Base-by-base conservation (phyloP, 2,113 vertebrate species). In the Bambusicola thoracicus region DNA sequence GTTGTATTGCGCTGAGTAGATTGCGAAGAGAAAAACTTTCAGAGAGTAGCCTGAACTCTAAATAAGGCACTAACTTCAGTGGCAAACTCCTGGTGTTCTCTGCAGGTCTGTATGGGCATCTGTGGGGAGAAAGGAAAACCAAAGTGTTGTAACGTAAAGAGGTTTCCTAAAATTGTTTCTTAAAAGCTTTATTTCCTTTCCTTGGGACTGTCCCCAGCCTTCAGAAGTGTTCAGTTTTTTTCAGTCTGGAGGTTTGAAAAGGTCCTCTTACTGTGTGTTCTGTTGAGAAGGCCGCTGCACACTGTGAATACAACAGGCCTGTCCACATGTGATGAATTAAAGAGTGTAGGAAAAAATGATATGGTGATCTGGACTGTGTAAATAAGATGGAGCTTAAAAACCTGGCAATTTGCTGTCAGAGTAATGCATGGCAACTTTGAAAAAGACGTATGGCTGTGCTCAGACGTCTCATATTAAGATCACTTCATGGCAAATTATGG, bases 381-480 rank as follows among this genome's bases (percentile, higher is more conserved):
- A 53, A 7, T 88, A 11, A 61, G 36, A 32, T 40, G 43, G 43
- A 53, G 5, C 68, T 82, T 73, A 69, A 80, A 80, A 78, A 87
- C 41, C 73, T 77, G 29, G 34, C 73, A 30, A 51, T 48, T 7
- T 73, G 11, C 62, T 89, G 62, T 3, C 32, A 22, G 27, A 11
- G 4, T 59, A 53, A 73, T 58, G 11, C 53, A 29, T 46, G 69
- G 46, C 44, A 70, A 0, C 65, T 73, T 27, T 63, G 51, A 81
- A 41, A 51, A 63, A 76, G 49, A 49, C 8, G 1, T 25, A 12
- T 0, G 0, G 4, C 41, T 2, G 0, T 51, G 32, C 46, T 77
- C 30, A 73, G 19, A 21, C 11, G 20, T 62, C 62, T 70, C 7
- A 3, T 74, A 7, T 43, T 82, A 55, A 83, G 41, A 74, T 25